Percentiles rank a stretch among this genome's conserved stretches.
phyloP scores from a whole-genome alignment of 2,113 vertebrate species.

The Lophius piscatorius region DNA sequence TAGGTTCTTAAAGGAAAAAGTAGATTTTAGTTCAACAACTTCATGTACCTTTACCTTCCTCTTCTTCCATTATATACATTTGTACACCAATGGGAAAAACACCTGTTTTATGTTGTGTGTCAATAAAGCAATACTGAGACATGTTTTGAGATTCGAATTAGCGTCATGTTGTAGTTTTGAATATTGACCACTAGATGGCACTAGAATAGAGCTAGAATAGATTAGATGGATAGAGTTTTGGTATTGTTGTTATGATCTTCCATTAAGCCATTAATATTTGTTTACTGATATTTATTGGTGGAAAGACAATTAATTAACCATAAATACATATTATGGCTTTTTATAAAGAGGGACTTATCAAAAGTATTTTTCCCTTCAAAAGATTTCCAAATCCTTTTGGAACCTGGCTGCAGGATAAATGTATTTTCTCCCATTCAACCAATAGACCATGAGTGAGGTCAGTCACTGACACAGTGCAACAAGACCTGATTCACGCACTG shows the following conservation, averaged over 20 bases:
- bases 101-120: neutral
- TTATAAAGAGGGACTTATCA: no score
- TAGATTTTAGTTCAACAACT: constrained; percentile 32
- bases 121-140: neutral
- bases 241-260: no score
- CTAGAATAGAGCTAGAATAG: no score
- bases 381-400: no score
- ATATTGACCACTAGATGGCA: constrained; percentile 59
- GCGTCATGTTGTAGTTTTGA: constrained; percentile 38
- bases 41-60: constrained; percentile 61
- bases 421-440: neutral
- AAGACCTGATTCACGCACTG: no score
- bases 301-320: no score
- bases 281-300: no score
- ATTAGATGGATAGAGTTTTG: constrained; percentile 6
- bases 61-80: constrained; percentile 74
- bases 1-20: constrained; percentile 41
- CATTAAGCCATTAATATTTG: no score
- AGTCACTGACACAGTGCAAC: neutral
- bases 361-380: no score
- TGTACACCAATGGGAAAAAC: constrained; percentile 57
- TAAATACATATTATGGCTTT: neutral
- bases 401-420: neutral
- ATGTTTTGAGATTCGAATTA: neutral
- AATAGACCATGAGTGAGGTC: neutral